Percentiles rank a stretch among this genome's conserved stretches.
Conservation (phyloP, 2,797 vertebrate species). For the Halcyon smyrnensis region DNA sequence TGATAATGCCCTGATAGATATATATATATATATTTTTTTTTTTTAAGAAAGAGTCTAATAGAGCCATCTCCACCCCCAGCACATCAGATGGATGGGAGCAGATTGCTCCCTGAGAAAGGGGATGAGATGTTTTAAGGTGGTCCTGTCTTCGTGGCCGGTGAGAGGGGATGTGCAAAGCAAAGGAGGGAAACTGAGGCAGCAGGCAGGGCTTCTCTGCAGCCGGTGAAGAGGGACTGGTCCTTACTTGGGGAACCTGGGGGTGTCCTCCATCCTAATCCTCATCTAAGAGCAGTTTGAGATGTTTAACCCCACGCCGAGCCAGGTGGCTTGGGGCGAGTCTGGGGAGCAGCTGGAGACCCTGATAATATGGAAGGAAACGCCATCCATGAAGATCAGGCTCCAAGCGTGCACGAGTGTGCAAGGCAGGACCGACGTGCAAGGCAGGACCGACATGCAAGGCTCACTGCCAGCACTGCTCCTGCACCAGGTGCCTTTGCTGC, state of each 20-base stretch:
- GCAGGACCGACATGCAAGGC: background rate
- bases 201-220: rapidly evolving
- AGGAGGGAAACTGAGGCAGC: background rate
- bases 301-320: rapidly evolving
- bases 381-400: background rate
- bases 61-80: background rate
- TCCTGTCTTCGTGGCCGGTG: background rate
- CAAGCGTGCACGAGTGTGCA: rapidly evolving
- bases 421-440: background rate
- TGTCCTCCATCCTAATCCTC: background rate
- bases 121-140: background rate
- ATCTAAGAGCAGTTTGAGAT: rapidly evolving
- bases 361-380: rapidly evolving
- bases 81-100: conserved; percentile 52
- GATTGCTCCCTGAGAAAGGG: background rate
- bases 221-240: rapidly evolving
- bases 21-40: background rate
- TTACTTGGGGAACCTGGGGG: rapidly evolving
- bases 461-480: background rate
- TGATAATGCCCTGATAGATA: conserved; percentile 59
- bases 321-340: rapidly evolving
- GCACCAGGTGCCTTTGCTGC: background rate
- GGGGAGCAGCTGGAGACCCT: background rate
- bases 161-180: background rate
- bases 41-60: conserved; percentile 22